Conservation (phyloP, 2,113 vertebrate species). For the Acanthisitta chloris region DNA sequence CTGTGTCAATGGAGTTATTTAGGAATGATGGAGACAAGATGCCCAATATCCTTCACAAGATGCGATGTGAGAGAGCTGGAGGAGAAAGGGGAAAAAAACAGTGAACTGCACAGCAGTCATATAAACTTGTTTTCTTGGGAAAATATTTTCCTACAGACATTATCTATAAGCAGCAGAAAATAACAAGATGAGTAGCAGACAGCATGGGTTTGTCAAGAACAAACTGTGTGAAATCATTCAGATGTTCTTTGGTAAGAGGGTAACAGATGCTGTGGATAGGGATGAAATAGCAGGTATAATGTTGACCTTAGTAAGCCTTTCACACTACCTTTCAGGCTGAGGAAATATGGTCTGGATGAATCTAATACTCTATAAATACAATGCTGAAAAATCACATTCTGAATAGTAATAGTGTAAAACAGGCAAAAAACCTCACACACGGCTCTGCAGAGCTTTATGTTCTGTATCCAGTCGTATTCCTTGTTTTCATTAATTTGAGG, state of each 20-base stretch:
- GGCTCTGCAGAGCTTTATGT: neutral
- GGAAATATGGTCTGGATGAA: neutral
- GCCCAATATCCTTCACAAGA: neutral
- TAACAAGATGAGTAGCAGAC: neutral
- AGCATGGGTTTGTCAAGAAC: neutral
- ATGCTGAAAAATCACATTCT: neutral
- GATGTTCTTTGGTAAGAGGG: neutral
- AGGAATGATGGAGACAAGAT: neutral
- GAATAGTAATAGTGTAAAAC: neutral
- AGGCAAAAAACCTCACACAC: neutral
- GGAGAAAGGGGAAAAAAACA: neutral
- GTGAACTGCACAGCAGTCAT: neutral
- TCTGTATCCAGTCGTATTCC: neutral
- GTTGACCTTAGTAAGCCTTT: neutral
- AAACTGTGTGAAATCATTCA: constrained; percentile 11
- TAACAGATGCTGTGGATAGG: constrained; percentile 17
- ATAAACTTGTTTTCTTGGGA: neutral
- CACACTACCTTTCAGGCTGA: neutral
- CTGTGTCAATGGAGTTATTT: neutral
- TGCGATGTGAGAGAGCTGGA: neutral
- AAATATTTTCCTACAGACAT: neutral
- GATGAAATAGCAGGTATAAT: neutral
- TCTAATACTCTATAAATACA: neutral
- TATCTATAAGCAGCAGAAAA: constrained; percentile 8
- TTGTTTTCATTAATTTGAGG: neutral